These are phyloP conservation scores for Leptinotarsa texana DNA, from an alignment of 1,140 invertebrate species.

Conservation along the genomic window DNA sequence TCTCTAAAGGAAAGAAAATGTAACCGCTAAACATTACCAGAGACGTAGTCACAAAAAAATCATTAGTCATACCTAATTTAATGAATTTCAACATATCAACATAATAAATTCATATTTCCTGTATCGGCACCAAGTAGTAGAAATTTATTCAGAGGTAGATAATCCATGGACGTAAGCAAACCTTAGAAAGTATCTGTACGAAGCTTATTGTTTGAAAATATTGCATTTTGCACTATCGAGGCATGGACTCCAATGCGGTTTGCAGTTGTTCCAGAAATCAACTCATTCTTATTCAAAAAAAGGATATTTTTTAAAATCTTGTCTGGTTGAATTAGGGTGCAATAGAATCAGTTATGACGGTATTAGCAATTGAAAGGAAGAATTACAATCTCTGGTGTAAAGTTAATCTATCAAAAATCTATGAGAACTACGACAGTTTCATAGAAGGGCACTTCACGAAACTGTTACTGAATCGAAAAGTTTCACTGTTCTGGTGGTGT, in stretches of 20 bases:
- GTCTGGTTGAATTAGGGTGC: not conserved
- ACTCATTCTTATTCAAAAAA: slow-evolving; percentile 68
- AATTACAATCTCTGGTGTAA: no score
- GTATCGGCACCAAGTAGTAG: slow-evolving; percentile 89
- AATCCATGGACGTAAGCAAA: slow-evolving; percentile 83
- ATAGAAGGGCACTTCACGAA: no score
- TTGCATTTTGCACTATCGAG: slow-evolving; percentile 70
- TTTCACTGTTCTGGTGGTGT: no score
- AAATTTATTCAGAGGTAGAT: slow-evolving; percentile 86
- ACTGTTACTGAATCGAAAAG: no score
- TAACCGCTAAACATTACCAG: no score
- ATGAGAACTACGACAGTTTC: no score
- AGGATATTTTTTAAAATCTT: not conserved
- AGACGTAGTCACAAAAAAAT: no score
- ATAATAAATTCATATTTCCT: slow-evolving; percentile 82
- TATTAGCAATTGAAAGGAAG: no score
- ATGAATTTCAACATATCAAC: slow-evolving; percentile 60
- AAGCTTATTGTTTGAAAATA: slow-evolving; percentile 83
- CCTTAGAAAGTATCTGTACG: slow-evolving; percentile 89
- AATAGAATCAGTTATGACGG: not conserved
- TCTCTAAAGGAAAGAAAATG: no score
- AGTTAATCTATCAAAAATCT: no score
- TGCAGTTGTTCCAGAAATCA: slow-evolving; percentile 82
- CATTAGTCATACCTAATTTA: not conserved
- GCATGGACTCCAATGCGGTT: slow-evolving; percentile 90